Evolutionary conservation across 92 coral and sea anemone species (phyloP).

Genomic region (Palythoa heliodiscus): DNA sequence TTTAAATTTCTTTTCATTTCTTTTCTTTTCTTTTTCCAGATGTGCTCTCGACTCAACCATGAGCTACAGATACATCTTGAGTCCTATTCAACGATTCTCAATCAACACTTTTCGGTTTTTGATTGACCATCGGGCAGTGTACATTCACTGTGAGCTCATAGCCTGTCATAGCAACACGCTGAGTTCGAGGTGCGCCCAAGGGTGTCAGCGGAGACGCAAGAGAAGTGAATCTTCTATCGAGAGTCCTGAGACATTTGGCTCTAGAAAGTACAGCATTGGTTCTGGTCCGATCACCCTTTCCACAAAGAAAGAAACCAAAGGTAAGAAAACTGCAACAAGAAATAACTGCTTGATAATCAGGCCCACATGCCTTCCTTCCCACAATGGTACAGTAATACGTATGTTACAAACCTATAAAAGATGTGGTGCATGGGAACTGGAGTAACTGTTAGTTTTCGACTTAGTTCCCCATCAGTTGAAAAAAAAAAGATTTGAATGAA

Average conservation of each 20-base stretch:
- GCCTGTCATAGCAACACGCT: conserved; percentile 48
- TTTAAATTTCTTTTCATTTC: background rate
- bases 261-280: conserved; percentile 41
- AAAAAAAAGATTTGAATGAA: too few relatives aligned
- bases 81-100: conserved; percentile 9
- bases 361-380: too few relatives aligned
- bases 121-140: conserved; percentile 34
- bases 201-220: conserved; percentile 23
- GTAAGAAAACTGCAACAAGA: background rate
- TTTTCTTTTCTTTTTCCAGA: background rate
- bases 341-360: too few relatives aligned
- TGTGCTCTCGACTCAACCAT: conserved; percentile 50
- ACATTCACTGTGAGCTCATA: conserved; percentile 49
- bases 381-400: too few relatives aligned
- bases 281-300: conserved; percentile 51
- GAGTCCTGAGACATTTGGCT: background rate
- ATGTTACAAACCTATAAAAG: too few relatives aligned
- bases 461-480: too few relatives aligned
- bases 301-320: background rate
- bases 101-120: conserved; percentile 53
- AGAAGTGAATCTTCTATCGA: conserved; percentile 23
- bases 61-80: conserved; percentile 43
- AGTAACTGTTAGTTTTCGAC: too few relatives aligned
- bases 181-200: conserved; percentile 51
- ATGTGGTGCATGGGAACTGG: too few relatives aligned